Percentiles rank a stretch among this genome's conserved stretches.
Conservation (phyloP, 2,888 invertebrate species). For the Linyphia triangularis region DNA sequence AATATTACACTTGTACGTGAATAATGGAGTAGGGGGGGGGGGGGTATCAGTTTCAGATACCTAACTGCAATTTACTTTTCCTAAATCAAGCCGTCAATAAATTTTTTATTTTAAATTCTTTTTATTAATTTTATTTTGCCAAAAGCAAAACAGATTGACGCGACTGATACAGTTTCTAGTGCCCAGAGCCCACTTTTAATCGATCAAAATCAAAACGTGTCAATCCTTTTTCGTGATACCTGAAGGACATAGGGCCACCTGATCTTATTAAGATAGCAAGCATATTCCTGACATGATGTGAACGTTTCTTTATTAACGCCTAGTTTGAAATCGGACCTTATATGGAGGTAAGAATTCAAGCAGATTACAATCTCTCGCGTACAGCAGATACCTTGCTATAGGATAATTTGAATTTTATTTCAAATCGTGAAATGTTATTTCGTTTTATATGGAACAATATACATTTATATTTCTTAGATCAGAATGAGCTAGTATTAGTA, state of each 20-base stretch:
- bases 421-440: too few species aligned
- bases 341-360: neutral
- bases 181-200: neutral
- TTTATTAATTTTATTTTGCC: neutral
- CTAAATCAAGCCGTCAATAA: too few species aligned
- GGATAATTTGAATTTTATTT: too few species aligned
- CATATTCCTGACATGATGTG: neutral
- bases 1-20: too few species aligned
- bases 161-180: neutral
- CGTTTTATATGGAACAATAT: too few species aligned
- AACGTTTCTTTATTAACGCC: neutral
- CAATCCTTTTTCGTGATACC: slow-evolving; percentile 7
- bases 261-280: slow-evolving; percentile 20
- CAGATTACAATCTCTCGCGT: neutral
- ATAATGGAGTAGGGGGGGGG: too few species aligned
- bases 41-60: too few species aligned
- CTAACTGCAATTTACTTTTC: too few species aligned
- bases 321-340: neutral
- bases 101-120: too few species aligned
- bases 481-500: too few species aligned
- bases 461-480: too few species aligned
- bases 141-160: neutral
- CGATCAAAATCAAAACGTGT: slow-evolving; percentile 29
- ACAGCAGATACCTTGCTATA: too few species aligned
- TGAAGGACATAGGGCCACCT: neutral